Base-by-base conservation (phyloP, 2,888 invertebrate genomes). In the Malthinus flaveolus region DNA sequence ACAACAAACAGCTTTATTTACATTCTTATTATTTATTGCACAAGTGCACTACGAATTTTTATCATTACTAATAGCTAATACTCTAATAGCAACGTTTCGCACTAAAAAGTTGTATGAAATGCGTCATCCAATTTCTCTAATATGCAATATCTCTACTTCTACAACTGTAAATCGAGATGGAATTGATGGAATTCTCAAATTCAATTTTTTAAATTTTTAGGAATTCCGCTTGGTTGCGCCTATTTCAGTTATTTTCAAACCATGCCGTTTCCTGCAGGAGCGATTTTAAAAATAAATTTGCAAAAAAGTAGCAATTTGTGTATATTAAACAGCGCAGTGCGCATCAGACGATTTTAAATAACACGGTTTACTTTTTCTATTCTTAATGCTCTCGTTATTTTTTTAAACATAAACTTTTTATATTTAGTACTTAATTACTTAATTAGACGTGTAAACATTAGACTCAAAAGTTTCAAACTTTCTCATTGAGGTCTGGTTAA, bases 211-310 rank as follows among this genome's bases (percentile, higher is more conserved):
- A 13, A 23, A 11, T 42, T 42, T 39, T 15, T 15, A 47, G 53
- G 55, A 49, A 55, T 42, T 48, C 39, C 49, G 55, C 42, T 55
- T 33, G 47, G 49, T 48, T 53, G 32, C 12, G 55, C 35, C 49
- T 55, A 55, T 55, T 55, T 55, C 31, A 32, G 13, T 15, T n/a
- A n/a, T n/a, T n/a, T 49, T 55, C 37, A 39, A 34, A 48, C 48
- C 35, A 23, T 33, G 32, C 39, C 36, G 49, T 49, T 55, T 55
- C 55, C 48, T 48, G 44, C 23, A 23, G 32, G 39, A 55, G 39
- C 12, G 32, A 45, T 45, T 53, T 53, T 47, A 53, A 53, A 53
- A 53, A 53, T 53, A 53, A 36, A n/a, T 53, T 47, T 53, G 39
- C 53, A 53, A 53, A 37, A 42, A 53, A 52, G 11, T 12, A n/a